Percentiles rank a stretch among this genome's conserved stretches.
Evolutionary conservation across 2,888 invertebrate species (phyloP).

Genomic region (Dryobotodes eremita): DNA sequence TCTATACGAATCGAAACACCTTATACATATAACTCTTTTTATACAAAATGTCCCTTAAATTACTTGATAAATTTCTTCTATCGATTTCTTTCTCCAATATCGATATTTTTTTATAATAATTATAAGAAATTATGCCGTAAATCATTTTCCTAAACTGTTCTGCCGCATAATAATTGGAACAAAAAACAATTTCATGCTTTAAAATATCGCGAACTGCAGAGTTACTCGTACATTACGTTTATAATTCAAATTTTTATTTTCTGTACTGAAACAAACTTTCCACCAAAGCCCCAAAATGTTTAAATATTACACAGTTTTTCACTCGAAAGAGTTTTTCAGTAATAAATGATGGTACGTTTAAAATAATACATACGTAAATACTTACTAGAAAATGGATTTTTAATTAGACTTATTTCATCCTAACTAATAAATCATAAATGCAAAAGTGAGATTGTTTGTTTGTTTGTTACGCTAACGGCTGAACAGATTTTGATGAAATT

Average conservation of each 20-base stretch:
- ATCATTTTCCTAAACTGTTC: background rate
- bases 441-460: background rate
- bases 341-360: background rate
- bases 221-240: background rate
- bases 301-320: background rate
- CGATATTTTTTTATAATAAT: too few relatives aligned
- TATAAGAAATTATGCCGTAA: too few relatives aligned
- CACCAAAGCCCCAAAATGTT: constrained; percentile 1
- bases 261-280: constrained; percentile 15
- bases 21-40: background rate
- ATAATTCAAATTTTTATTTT: constrained; percentile 20
- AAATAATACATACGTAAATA: background rate
- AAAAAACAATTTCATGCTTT: background rate
- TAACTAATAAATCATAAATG: background rate
- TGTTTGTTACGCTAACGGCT: background rate
- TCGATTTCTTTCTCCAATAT: background rate
- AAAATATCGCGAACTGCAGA: background rate
- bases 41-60: background rate
- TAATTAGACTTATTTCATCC: background rate
- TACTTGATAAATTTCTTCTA: too few relatives aligned
- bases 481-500: too few relatives aligned
- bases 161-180: background rate
- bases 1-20: too few relatives aligned
- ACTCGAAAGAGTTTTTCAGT: background rate
- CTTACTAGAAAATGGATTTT: background rate